A percentile compares a stretch with the other conserved stretches of the same genome.
These are phyloP conservation scores for Elysia chlorotica DNA, from an alignment of 1,140 invertebrate species.

Conservation along the genomic window DNA sequence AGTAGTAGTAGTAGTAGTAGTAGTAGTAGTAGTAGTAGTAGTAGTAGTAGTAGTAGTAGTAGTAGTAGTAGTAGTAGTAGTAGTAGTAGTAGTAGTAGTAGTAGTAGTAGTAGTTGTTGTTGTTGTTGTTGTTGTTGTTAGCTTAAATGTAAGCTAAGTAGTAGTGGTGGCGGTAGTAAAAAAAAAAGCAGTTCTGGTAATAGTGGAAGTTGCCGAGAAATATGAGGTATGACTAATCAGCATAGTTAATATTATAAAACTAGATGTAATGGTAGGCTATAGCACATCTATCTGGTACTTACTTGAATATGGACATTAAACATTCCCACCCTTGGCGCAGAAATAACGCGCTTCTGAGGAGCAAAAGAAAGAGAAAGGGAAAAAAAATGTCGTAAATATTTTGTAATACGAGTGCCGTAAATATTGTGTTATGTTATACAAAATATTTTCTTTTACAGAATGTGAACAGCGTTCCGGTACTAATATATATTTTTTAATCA, in stretches of 20 bases:
- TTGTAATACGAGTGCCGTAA: no score
- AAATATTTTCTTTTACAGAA: no score
- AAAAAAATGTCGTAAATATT: no score
- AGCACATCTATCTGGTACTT: no score
- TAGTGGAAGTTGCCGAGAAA: conserved; percentile 24
- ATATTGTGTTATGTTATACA: no score
- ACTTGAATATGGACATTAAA: not conserved
- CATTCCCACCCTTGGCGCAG: not conserved
- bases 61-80: conserved; percentile 29
- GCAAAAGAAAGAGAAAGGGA: no score
- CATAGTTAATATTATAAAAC: no score
- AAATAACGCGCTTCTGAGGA: not conserved
- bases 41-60: conserved; percentile 30
- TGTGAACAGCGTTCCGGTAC: no score
- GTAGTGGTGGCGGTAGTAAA: conserved; percentile 22
- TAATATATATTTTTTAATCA: no score
- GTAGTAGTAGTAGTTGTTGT: conserved; percentile 22
- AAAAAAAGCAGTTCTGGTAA: conserved; percentile 23
- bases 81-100: conserved; percentile 29
- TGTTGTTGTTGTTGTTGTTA: conserved; percentile 10
- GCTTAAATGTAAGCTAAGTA: not conserved
- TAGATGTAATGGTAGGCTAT: no score
- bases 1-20: conserved; percentile 25
- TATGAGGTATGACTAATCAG: no score
- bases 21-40: conserved; percentile 27